phyloP scores from a whole-genome alignment of 2,113 vertebrate species.

The Neomonachus schauinslandi region DNA sequence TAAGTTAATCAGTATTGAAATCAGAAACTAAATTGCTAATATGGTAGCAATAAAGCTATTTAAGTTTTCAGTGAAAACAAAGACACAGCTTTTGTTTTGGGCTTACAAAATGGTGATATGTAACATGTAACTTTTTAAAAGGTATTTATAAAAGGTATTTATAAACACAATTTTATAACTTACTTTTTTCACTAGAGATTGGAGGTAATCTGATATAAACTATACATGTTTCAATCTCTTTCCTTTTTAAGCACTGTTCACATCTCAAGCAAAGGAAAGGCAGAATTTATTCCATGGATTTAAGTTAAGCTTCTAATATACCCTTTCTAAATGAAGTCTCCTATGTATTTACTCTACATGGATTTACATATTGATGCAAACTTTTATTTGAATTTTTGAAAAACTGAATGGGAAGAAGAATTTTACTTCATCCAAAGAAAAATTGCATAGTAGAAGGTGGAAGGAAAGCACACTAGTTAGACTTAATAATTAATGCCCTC shows the following conservation, averaged over 20 bases:
- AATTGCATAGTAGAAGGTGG: neutral
- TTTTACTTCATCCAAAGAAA: neutral
- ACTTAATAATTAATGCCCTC: neutral
- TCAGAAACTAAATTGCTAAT: neutral
- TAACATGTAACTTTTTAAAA: neutral
- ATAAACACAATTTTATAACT: neutral
- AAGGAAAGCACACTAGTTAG: neutral
- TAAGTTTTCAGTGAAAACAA: neutral
- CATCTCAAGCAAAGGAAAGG: neutral
- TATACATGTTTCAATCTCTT: neutral
- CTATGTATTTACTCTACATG: neutral
- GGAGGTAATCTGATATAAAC: neutral
- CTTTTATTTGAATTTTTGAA: slow-evolving; percentile 28
- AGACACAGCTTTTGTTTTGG: neutral
- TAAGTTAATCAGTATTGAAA: neutral
- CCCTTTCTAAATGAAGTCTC: neutral
- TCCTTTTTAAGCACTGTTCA: neutral
- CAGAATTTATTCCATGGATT: neutral
- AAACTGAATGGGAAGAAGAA: neutral
- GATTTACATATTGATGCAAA: neutral
- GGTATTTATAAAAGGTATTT: neutral
- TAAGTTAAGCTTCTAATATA: neutral
- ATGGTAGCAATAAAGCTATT: neutral
- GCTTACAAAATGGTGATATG: neutral
- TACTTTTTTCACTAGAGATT: neutral